Percentiles rank a stretch among this genome's conserved stretches.
These are phyloP conservation scores for Drosophila chauvacae DNA, from an alignment of 1,140 invertebrate genomes.

Conservation along the genomic window DNA sequence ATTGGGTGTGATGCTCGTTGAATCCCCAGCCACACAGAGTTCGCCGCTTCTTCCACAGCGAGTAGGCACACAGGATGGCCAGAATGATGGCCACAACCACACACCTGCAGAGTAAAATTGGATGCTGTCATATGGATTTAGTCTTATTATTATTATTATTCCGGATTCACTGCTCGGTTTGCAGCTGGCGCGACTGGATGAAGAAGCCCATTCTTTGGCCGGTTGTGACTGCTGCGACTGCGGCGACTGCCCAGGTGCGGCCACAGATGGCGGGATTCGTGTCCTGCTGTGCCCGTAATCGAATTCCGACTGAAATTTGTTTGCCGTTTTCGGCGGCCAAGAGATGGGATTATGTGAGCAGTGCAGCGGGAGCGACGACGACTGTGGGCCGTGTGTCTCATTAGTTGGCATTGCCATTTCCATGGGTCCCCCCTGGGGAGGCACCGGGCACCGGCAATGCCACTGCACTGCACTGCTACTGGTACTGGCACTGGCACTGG, in stretches of 20 bases:
- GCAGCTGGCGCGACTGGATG: slow-evolving; percentile 62
- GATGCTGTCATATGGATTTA: not conserved
- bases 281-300: slow-evolving; percentile 61
- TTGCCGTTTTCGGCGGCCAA: slow-evolving; percentile 68
- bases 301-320: slow-evolving; percentile 67
- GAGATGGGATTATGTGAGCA: slow-evolving; percentile 74
- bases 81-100: slow-evolving; percentile 87
- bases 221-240: not conserved
- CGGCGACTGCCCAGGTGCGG: not conserved
- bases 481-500: not conserved
- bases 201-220: slow-evolving; percentile 64
- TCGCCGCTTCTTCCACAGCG: slow-evolving; percentile 87
- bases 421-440: slow-evolving; percentile 22
- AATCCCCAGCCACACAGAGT: slow-evolving; percentile 86
- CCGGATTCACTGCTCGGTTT: slow-evolving; percentile 62
- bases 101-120: slow-evolving; percentile 85
- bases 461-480: not conserved
- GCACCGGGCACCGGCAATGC: not conserved
- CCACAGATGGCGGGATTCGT: slow-evolving; percentile 14
- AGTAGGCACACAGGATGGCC: slow-evolving; percentile 88
- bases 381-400: slow-evolving; percentile 53
- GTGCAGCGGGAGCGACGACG: slow-evolving; percentile 1
- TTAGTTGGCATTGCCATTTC: slow-evolving; percentile 76
- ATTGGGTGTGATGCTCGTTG: slow-evolving; percentile 85
- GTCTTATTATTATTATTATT: not conserved